phyloP scores from a whole-genome alignment of 2,113 vertebrate species.

The Podarcis cretensis region DNA sequence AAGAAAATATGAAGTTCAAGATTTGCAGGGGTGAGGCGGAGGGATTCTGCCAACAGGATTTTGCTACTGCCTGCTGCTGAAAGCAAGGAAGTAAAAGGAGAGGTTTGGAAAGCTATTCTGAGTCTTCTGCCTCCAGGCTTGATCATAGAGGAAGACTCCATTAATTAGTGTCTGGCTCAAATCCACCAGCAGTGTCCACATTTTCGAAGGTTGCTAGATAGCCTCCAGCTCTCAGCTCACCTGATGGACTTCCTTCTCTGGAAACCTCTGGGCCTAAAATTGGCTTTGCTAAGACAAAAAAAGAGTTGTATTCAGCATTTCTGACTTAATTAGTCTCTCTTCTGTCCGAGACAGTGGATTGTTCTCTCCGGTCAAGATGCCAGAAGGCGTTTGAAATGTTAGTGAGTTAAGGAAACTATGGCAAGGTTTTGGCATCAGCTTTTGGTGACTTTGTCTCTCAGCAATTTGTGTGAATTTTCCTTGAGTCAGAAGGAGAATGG shows the following conservation, averaged over 20 bases:
- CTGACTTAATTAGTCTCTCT: neutral
- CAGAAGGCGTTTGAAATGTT: neutral
- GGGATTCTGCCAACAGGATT: too few relatives aligned
- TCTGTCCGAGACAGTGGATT: neutral
- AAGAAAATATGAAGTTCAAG: neutral
- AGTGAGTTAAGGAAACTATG: neutral
- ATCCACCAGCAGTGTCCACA: neutral
- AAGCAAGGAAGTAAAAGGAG: neutral
- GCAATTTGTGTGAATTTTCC: neutral
- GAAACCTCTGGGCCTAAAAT: neutral
- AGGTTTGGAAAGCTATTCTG: neutral
- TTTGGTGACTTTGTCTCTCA: neutral
- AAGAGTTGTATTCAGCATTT: constrained; percentile 3
- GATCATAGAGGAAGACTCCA: neutral
- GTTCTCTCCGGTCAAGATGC: neutral
- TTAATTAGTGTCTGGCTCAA: neutral
- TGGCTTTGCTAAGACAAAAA: neutral
- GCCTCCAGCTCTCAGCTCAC: neutral
- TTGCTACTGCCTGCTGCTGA: neutral
- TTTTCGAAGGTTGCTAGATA: neutral
- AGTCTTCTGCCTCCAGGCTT: neutral
- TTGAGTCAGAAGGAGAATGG: neutral
- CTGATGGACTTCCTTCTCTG: constrained; percentile 4
- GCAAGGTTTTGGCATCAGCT: neutral
- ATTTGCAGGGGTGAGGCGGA: neutral